Conservation (phyloP, 1,140 invertebrate genomes). For the Zaprionus gabonicus region DNA sequence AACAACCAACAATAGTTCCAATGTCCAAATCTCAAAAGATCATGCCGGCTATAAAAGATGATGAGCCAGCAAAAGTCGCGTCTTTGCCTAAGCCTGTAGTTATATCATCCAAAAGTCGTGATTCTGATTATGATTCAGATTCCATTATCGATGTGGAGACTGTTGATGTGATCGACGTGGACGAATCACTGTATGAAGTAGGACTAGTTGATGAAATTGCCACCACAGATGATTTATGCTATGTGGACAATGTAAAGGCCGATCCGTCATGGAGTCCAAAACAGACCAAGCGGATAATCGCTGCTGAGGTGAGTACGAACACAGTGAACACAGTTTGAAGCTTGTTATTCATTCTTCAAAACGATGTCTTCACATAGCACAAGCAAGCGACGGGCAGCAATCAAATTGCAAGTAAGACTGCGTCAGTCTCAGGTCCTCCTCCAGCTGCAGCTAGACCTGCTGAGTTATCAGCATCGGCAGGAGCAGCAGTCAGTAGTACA, state of each 20-base stretch:
- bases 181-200: constrained; percentile 40
- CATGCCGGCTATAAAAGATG: background rate
- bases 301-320: constrained; percentile 55
- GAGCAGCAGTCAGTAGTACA: background rate
- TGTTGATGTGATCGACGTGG: constrained; percentile 68
- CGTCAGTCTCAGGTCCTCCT: background rate
- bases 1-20: background rate
- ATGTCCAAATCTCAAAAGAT: background rate
- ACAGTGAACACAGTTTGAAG: constrained; percentile 30
- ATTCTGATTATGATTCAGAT: constrained; percentile 76
- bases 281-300: constrained; percentile 46
- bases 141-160: constrained; percentile 82
- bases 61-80: background rate
- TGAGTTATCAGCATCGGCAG: background rate
- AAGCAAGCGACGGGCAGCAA: constrained; percentile 24
- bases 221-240: constrained; percentile 56
- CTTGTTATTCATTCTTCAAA: constrained; percentile 29
- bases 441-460: background rate
- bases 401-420: constrained; percentile 25
- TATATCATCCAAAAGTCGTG: constrained; percentile 44
- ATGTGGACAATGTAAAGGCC: constrained; percentile 72
- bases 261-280: constrained; percentile 81
- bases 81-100: constrained; percentile 5
- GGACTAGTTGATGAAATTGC: background rate
- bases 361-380: constrained; percentile 41